A percentile compares a stretch with the other conserved stretches of the same genome.
phyloP scores from a whole-genome alignment of 2,888 invertebrate genomes.

The Uloborus plumipes region DNA sequence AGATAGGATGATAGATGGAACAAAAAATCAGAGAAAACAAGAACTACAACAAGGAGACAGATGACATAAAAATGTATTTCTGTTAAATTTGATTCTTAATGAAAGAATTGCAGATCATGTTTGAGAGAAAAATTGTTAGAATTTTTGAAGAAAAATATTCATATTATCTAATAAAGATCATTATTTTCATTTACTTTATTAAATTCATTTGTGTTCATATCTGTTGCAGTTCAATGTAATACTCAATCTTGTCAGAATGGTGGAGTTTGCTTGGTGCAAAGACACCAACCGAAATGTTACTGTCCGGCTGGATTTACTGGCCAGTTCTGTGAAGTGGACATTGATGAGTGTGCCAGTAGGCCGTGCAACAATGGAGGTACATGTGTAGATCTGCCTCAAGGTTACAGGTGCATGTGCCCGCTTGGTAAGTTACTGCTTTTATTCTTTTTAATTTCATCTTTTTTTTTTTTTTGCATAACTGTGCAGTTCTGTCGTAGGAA shows the following conservation, averaged over 20 bases:
- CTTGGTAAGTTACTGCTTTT: slow-evolving; percentile 73
- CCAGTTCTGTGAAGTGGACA: slow-evolving; percentile 91
- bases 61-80: neutral
- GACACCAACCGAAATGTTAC: slow-evolving; percentile 90
- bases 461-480: too few relatives aligned
- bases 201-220: slow-evolving; percentile 14
- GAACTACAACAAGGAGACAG: too few relatives aligned
- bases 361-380: slow-evolving; percentile 94
- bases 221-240: slow-evolving; percentile 80
- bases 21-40: too few relatives aligned
- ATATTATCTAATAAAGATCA: too few relatives aligned
- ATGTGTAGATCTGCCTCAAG: slow-evolving; percentile 92
- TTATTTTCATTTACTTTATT: neutral
- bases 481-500: too few relatives aligned
- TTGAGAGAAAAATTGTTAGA: neutral
- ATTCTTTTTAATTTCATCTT: neutral
- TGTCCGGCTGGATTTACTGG: slow-evolving; percentile 96
- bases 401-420: slow-evolving; percentile 89
- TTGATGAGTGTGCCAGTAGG: slow-evolving; percentile 93
- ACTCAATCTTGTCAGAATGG: slow-evolving; percentile 92
- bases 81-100: neutral
- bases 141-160: too few relatives aligned
- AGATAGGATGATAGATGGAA: too few relatives aligned
- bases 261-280: slow-evolving; percentile 88
- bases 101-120: neutral